Conservation (phyloP, 1,140 invertebrate species). For the Papilio polyxenes region DNA sequence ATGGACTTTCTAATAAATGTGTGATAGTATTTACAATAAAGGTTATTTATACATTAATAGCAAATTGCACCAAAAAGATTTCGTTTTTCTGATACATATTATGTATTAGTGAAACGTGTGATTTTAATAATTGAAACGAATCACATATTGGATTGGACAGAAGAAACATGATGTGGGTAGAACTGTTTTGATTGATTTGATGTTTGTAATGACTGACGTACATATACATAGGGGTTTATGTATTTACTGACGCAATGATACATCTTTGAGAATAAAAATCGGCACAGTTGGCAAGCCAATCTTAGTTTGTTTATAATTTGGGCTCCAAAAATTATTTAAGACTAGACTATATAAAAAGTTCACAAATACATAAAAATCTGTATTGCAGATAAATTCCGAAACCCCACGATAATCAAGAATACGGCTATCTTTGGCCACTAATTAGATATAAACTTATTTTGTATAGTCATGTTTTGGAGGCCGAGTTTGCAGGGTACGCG, state of each 20-base stretch:
- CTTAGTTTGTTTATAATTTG: neutral
- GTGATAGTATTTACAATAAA: neutral
- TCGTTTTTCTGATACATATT: neutral
- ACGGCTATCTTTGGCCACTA: neutral
- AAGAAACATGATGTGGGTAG: neutral
- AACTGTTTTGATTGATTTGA: constrained; percentile 9
- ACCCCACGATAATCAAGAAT: neutral
- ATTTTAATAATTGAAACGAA: neutral
- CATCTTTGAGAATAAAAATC: neutral
- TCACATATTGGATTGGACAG: neutral
- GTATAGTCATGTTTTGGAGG: neutral
- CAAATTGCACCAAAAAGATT: too few relatives aligned
- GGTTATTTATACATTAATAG: too few relatives aligned
- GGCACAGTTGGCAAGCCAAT: constrained; percentile 1
- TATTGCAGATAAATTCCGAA: neutral
- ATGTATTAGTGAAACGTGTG: neutral
- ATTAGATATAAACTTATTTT: neutral
- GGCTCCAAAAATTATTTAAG: neutral
- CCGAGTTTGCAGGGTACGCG: too few relatives aligned
- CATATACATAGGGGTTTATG: neutral
- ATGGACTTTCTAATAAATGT: neutral
- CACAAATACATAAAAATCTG: neutral
- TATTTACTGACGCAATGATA: constrained; percentile 6
- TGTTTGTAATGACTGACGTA: neutral
- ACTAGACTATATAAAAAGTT: neutral